Conservation (phyloP, 2,888 invertebrate genomes). For the Anagyrus pseudococci region DNA sequence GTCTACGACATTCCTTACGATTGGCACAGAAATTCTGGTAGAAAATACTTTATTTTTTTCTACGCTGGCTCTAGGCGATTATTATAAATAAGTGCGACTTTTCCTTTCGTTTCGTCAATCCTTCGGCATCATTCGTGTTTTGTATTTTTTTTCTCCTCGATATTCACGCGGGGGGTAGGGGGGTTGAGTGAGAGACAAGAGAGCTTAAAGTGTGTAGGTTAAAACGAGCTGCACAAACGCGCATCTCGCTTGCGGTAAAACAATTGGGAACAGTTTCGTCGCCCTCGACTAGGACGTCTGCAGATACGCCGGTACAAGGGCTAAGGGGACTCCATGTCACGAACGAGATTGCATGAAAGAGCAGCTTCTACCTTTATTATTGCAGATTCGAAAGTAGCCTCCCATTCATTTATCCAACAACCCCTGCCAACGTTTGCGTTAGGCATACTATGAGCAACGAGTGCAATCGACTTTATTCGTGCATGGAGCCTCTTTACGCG, state of each 20-base stretch:
- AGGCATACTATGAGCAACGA: no score
- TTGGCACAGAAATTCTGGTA: conserved; percentile 62
- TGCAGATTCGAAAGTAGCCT: conserved; percentile 23
- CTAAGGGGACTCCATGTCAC: conserved; percentile 27
- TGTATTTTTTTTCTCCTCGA: no score
- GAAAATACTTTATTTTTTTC: conserved; percentile 53
- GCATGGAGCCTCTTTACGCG: conserved; percentile 21
- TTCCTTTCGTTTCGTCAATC: conserved; percentile 10
- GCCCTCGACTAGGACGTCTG: no score
- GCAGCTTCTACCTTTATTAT: conserved; percentile 15
- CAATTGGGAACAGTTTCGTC: no score
- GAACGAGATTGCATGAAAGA: conserved; percentile 23
- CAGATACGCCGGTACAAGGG: no score
- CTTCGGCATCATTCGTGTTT: conserved; percentile 7
- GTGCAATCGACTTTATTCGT: conserved; percentile 12
- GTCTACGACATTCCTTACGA: conserved; percentile 60
- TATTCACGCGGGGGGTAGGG: no score
- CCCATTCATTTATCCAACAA: not conserved
- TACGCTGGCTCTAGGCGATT: conserved; percentile 49
- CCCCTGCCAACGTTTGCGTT: not conserved
- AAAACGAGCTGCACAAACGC: no score
- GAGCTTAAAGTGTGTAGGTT: conserved; percentile 48
- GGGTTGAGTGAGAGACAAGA: no score
- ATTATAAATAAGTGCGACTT: conserved; percentile 56
- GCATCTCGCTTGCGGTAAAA: no score